phyloP scores from a whole-genome alignment of 2,888 invertebrate species.

The Panzeria rudis region DNA sequence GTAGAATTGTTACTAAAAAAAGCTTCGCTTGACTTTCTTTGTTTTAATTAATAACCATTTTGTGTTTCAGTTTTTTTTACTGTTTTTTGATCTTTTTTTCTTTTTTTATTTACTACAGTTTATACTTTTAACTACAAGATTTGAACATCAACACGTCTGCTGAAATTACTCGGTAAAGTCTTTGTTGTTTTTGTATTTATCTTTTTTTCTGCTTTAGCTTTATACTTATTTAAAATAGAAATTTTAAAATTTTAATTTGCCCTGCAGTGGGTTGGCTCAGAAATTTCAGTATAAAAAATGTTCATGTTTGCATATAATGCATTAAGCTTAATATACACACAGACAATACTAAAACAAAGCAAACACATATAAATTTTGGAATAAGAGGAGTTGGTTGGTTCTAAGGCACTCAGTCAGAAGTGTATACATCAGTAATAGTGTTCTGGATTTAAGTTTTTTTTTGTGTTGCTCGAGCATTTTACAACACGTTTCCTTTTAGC shows the following conservation, averaged over 20 bases:
- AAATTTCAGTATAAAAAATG: conserved; percentile 7
- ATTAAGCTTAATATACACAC: conserved; percentile 64
- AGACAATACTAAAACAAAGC: neutral
- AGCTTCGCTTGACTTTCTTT: conserved; percentile 64
- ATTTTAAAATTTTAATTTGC: conserved; percentile 81
- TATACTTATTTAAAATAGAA: conserved; percentile 56
- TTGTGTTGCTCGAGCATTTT: conserved; percentile 9
- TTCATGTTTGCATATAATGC: conserved; percentile 71
- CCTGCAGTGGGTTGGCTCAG: conserved; percentile 47
- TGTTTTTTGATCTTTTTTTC: conserved; percentile 11
- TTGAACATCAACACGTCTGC: conserved; percentile 76
- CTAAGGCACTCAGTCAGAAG: conserved; percentile 70
- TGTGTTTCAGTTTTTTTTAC: conserved; percentile 52
- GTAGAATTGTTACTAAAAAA: conserved; percentile 34
- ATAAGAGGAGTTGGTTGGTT: conserved; percentile 49
- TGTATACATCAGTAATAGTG: conserved; percentile 71
- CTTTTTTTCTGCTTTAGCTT: conserved; percentile 22
- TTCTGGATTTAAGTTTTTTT: conserved; percentile 62
- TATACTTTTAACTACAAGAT: conserved; percentile 72
- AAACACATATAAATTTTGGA: conserved; percentile 21
- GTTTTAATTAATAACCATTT: conserved; percentile 75
- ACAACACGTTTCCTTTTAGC: conserved; percentile 55
- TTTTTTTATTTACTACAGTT: conserved; percentile 18
- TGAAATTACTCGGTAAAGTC: conserved; percentile 17
- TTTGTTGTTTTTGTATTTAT: conserved; percentile 21